Percentiles rank a stretch among this genome's conserved stretches.
Evolutionary conservation across 2,888 invertebrate genomes (phyloP).

Genomic region (Drosophila meridiana): DNA sequence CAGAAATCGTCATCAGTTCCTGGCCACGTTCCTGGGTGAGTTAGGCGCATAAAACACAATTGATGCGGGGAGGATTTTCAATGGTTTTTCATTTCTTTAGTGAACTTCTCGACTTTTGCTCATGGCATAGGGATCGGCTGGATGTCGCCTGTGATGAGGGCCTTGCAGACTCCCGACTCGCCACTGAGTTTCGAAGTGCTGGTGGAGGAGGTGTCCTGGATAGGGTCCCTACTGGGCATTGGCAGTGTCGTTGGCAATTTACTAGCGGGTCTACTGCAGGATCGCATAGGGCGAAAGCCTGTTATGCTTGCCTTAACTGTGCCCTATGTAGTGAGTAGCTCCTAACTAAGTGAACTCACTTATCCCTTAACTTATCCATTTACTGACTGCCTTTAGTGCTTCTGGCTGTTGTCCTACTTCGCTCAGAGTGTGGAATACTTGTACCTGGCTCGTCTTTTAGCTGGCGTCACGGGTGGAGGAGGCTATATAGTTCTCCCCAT

Average conservation of each 20-base stretch:
- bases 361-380: too few relatives aligned
- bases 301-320: conserved; percentile 57
- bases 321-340: conserved; percentile 67
- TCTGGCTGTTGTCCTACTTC: conserved; percentile 80
- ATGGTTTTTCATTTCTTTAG: conserved; percentile 34
- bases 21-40: conserved; percentile 64
- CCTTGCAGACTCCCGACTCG: conserved; percentile 64
- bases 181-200: conserved; percentile 55
- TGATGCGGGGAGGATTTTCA: conserved; percentile 1
- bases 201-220: conserved; percentile 74
- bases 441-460: conserved; percentile 78
- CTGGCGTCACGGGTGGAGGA: conserved; percentile 82
- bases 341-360: too few relatives aligned
- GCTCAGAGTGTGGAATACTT: conserved; percentile 76
- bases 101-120: conserved; percentile 72
- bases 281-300: conserved; percentile 72
- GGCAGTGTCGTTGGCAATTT: conserved; percentile 77
- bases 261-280: conserved; percentile 63
- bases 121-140: conserved; percentile 81
- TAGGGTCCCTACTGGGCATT: conserved; percentile 72
- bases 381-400: conserved; percentile 56
- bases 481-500: conserved; percentile 81
- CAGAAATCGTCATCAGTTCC: conserved; percentile 61
- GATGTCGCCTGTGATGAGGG: conserved; percentile 75
- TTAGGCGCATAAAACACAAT: too few relatives aligned